phyloP scores from a whole-genome alignment of 2,113 vertebrate genomes.

The Gnathonemus longibarbis region DNA sequence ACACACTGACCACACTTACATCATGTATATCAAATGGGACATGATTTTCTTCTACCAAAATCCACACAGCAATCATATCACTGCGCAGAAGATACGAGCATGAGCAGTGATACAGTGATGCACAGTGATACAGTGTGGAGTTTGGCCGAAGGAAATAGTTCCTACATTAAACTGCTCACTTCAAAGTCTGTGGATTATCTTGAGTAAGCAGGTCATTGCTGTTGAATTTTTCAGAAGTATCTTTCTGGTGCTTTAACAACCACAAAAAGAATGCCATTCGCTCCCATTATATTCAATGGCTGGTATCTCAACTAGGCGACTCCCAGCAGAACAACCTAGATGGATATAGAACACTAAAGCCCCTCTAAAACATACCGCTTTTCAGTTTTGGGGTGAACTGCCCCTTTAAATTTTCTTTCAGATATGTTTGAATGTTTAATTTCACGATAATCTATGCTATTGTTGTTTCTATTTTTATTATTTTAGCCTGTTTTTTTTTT shows the following conservation, averaged over 20 bases:
- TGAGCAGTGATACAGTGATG: neutral
- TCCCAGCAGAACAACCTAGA: neutral
- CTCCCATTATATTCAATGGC: neutral
- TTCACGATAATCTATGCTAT: neutral
- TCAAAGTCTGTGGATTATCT: neutral
- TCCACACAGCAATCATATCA: no score
- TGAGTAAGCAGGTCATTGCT: neutral
- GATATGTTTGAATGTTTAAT: neutral
- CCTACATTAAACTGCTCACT: neutral
- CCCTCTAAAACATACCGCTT: neutral
- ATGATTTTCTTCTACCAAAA: no score
- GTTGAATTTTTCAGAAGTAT: neutral
- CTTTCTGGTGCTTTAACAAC: neutral
- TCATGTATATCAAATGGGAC: no score
- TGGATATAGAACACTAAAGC: neutral
- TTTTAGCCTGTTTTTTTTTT: neutral
- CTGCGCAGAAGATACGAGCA: neutral
- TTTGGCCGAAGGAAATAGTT: neutral
- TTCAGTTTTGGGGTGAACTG: neutral
- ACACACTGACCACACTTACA: neutral
- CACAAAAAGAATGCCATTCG: neutral
- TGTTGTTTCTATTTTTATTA: neutral
- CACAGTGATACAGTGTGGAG: neutral
- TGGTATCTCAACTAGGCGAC: neutral
- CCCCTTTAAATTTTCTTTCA: neutral